phyloP scores from a whole-genome alignment of 23 tunicate genomes.

The Phallusia fumigata region DNA sequence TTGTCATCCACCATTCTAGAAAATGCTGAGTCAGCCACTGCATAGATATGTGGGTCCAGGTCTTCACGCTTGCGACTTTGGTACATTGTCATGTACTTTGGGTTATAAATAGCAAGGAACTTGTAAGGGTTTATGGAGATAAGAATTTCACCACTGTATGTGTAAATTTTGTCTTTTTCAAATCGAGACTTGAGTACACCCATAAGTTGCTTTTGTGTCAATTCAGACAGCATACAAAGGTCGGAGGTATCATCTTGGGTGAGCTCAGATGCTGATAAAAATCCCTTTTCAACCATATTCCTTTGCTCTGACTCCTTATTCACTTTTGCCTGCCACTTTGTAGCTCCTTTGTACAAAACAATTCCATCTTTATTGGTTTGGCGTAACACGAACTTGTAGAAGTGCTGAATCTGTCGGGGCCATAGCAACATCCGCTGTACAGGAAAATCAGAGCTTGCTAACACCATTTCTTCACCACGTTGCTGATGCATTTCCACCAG shows the following conservation, averaged over 20 bases:
- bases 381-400: conserved; percentile 48
- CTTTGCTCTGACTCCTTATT: conserved; percentile 36
- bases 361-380: conserved; percentile 51
- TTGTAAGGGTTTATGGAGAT: conserved; percentile 73
- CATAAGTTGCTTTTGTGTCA: conserved; percentile 40
- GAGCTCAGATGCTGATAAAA: conserved; percentile 44
- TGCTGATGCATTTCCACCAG: conserved; percentile 49
- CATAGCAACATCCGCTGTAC: conserved; percentile 69
- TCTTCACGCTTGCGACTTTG: conserved; percentile 61
- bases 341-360: conserved; percentile 44
- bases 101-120: conserved; percentile 59
- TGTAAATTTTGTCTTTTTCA: conserved; percentile 61
- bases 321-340: conserved; percentile 47
- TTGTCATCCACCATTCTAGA: conserved; percentile 49
- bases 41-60: conserved; percentile 68
- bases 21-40: conserved; percentile 66
- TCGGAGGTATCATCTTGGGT: conserved; percentile 43
- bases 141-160: conserved; percentile 57
- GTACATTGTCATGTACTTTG: conserved; percentile 46
- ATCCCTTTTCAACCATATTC: conserved; percentile 53
- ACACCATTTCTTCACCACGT: conserved; percentile 49
- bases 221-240: conserved; percentile 28
- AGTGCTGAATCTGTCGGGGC: conserved; percentile 65
- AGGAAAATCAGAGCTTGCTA: conserved; percentile 52
- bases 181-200: conserved; percentile 50